Evolutionary conservation across 2,113 vertebrate genomes (phyloP).

Genomic region (Myodes glareolus): DNA sequence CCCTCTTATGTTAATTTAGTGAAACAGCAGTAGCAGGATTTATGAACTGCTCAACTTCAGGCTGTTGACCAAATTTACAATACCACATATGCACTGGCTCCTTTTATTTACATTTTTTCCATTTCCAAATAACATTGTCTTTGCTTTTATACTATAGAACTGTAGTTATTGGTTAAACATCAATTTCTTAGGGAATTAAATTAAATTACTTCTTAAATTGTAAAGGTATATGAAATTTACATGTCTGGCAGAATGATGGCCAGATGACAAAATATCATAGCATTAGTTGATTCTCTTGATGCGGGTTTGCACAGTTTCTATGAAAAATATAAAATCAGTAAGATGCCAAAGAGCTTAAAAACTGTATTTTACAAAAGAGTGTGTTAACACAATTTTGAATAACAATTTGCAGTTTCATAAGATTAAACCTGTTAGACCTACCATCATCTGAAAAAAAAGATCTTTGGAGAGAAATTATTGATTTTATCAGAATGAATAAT

Average conservation of each 20-base stretch:
- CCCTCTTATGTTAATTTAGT: neutral
- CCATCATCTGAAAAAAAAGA: neutral
- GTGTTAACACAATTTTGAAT: neutral
- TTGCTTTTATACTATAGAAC: neutral
- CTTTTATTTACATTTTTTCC: neutral
- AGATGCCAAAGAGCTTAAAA: neutral
- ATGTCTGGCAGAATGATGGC: neutral
- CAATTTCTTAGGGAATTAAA: neutral
- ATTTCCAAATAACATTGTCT: neutral
- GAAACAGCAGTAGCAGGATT: neutral
- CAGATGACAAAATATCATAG: neutral
- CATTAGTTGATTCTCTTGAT: neutral
- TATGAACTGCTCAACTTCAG: neutral
- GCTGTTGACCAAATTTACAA: too few species aligned
- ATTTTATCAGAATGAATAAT: conserved; percentile 20
- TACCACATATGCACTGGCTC: too few species aligned
- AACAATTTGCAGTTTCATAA: neutral
- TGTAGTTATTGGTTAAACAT: neutral
- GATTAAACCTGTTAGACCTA: neutral
- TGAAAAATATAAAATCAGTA: neutral
- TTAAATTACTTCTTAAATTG: neutral
- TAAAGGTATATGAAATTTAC: neutral
- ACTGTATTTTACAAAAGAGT: neutral
- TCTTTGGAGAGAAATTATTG: neutral
- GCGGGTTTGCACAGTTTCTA: neutral